These are phyloP conservation scores for Gymnorhina tibicen DNA, from an alignment of 2,113 vertebrate genomes.

Conservation along the genomic window DNA sequence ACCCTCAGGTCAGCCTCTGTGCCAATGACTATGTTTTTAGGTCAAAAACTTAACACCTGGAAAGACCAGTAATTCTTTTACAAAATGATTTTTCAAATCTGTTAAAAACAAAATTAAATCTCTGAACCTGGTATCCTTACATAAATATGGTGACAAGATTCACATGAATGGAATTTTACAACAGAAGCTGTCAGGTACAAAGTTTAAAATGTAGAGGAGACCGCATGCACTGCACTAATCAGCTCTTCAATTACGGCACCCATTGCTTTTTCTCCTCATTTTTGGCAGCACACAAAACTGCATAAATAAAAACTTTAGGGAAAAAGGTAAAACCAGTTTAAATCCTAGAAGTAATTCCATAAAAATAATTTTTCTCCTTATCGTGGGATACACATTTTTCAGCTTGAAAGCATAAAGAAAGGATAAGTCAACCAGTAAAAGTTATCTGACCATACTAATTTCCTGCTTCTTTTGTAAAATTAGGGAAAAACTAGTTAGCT, in stretches of 20 bases:
- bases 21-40: background rate
- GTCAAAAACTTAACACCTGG: background rate
- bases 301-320: background rate
- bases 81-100: background rate
- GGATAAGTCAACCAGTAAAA: background rate
- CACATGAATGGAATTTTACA: background rate
- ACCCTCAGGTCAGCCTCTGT: background rate
- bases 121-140: too few species aligned
- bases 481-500: background rate
- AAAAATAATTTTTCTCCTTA: background rate
- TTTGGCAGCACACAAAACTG: background rate
- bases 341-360: background rate
- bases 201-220: background rate
- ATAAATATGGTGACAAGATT: background rate
- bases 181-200: background rate
- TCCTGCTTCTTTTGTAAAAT: background rate
- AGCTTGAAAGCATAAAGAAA: background rate
- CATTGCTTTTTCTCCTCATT: background rate
- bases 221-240: background rate
- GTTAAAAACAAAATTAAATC: background rate
- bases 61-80: background rate
- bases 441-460: background rate
- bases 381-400: background rate
- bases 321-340: background rate
- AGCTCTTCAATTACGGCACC: background rate